These are phyloP conservation scores for Alca torda DNA, from an alignment of 2,797 vertebrate species.

Conservation along the genomic window DNA sequence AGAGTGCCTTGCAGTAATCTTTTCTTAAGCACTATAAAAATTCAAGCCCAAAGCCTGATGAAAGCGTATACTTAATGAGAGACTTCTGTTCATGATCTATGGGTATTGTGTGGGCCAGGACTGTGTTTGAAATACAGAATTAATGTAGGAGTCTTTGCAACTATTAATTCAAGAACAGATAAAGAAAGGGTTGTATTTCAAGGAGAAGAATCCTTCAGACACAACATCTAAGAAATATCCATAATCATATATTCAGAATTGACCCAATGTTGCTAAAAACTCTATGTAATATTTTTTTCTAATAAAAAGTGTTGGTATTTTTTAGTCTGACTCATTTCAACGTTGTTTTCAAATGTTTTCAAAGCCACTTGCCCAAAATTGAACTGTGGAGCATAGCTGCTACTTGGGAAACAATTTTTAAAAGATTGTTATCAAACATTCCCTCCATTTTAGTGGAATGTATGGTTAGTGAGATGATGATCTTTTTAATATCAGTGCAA, in stretches of 20 bases:
- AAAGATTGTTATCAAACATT: background rate
- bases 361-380: background rate
- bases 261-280: background rate
- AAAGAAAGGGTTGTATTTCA: background rate
- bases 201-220: background rate
- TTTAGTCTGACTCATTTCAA: background rate
- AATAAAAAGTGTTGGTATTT: background rate
- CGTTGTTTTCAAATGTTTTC: background rate
- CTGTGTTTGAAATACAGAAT: background rate
- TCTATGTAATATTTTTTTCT: background rate
- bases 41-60: background rate
- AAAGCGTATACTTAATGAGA: background rate
- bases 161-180: background rate
- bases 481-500: background rate
- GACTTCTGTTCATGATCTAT: background rate
- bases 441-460: background rate
- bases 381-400: background rate
- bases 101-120: background rate
- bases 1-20: background rate
- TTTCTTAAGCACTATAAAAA: background rate
- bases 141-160: background rate
- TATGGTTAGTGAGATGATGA: background rate
- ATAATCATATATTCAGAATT: background rate
- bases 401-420: background rate
- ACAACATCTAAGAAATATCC: background rate